Percentiles rank a stretch among this genome's conserved stretches.
These are phyloP conservation scores for Melanotaenia parkinsoni DNA, from an alignment of 2,797 vertebrate genomes.

Conservation along the genomic window DNA sequence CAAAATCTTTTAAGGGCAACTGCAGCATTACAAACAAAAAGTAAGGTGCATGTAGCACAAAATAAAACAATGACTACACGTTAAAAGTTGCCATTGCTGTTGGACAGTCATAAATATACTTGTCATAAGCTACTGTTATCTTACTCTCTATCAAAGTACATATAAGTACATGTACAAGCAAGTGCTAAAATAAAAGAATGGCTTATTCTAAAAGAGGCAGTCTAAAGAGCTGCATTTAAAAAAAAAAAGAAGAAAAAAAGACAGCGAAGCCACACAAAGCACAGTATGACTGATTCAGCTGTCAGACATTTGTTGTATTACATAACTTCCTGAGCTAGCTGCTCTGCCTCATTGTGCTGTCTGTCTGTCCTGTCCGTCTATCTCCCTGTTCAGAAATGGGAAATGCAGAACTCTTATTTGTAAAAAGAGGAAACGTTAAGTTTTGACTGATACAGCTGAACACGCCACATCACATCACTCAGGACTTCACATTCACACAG, in stretches of 20 bases:
- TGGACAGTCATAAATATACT: not conserved
- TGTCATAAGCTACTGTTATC: not conserved
- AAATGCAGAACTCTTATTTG: constrained; percentile 75
- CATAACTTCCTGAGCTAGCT: constrained; percentile 66
- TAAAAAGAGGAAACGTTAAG: constrained; percentile 74
- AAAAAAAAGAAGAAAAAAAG: not conserved
- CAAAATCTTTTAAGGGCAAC: not conserved
- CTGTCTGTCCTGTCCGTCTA: constrained; percentile 1
- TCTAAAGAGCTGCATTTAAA: not conserved
- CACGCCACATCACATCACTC: constrained; percentile 21
- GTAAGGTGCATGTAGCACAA: not conserved
- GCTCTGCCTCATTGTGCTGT: constrained; percentile 10
- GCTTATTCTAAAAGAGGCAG: not conserved
- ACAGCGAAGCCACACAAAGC: constrained; percentile 9
- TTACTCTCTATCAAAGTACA: not conserved
- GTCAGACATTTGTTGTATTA: constrained; percentile 46
- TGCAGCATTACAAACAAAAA: not conserved
- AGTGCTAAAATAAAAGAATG: not conserved
- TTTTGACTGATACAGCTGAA: constrained; percentile 55
- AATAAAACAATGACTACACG: not conserved
- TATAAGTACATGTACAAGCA: not conserved
- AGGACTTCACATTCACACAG: constrained; percentile 5
- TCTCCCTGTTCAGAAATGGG: constrained; percentile 43
- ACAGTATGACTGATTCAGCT: constrained; percentile 15
- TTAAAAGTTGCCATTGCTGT: not conserved